Evolutionary conservation across 2,113 vertebrate genomes (phyloP), one percentile per base, ranked within the genome.

Genomic region (Etheostoma cragini): DNA sequence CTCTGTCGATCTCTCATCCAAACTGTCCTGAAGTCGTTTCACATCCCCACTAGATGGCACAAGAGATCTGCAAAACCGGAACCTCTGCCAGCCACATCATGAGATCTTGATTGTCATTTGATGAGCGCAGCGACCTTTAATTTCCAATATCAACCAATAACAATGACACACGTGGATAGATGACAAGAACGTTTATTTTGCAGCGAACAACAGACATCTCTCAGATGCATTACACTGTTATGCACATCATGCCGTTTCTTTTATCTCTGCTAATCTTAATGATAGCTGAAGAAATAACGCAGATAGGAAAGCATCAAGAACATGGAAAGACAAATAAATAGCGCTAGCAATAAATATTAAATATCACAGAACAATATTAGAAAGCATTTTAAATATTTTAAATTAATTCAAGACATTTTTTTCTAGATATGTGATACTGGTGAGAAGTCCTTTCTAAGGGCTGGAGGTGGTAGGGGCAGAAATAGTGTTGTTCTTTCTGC

Each of bases 41-140:
- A 53, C 14, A 1, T 24, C 4, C 1, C 84, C 93, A 92, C 89
- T 57, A 90, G 87, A 87, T 85, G 90, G 90, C 83, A 82, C 52
- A 42, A 52, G 66, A 14, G 66, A 62, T 58, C 69, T 53, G n/a
- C 61, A 22, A 15, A 69, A 26, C 2, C 21, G n/a, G 13, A 17
- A 21, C 6, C 19, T 53, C 56, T 6, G 14, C 53, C 17, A 14
- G 26, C 17, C 2, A 6, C 45, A 17, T 45, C 13, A 42, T 22
- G 19, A 53, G 35, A 70, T 52, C 6, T 22, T 30, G 3, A 26
- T 35, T 16, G 1, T 26, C 1, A 16, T 54, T 30, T 47, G 6
- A 62, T 33, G 15, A 47, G 15, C 45, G 7, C 8, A 15, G 22
- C 8, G 15, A 19, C 17, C 8, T 38, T n/a, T 64, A 3, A 61